Evolutionary conservation across 2,113 vertebrate species (phyloP), one percentile per base, ranked within the genome.

Genomic region (Limnothrissa miodon): DNA sequence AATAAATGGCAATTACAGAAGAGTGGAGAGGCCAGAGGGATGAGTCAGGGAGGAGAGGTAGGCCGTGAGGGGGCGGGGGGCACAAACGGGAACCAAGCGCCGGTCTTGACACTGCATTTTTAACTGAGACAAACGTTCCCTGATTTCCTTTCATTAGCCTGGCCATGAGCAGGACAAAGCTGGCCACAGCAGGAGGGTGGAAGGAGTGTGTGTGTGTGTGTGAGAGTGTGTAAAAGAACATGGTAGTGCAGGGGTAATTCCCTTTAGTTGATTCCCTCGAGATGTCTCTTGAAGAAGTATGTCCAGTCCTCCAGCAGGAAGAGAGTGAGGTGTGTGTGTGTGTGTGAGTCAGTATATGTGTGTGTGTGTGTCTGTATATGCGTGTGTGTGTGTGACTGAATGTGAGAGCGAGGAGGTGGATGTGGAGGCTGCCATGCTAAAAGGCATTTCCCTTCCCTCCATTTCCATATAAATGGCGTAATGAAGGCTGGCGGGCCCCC

Each of bases 401-500:
- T 59, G 29, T 59, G 15, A 21, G 45, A 42, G n/a, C 51, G 56
- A 48, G 23, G 39, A 15, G 53, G 44, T 15, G 6, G 45, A 21
- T 56, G 51, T 17, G 74, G n/a, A 42, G 78, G 46, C 21, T 23
- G 51, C 21, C 51, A 56, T 56, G 51, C 51, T 56, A 56, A 56
- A 56, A 56, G 51, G 51, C 51, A 21, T n/a, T 56, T n/a, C 2
- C 51, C 51, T 56, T 56, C 51, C 21, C 78, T 45, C 74, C 74
- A 88, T 86, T 86, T 88, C 79, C 86, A 81, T 84, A 87, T 82
- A 88, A 87, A 85, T 81, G 80, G 78, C 81, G 79, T 86, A 86
- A 87, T 78, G 25, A 66, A 23, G 42, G 39, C 83, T 84, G 80
- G 39, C 53, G 6, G 48, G 51, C 51, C 51, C 19, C 21, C 5